Conservation (phyloP, 2,888 invertebrate species). For the Limnephilus marmoratus region DNA sequence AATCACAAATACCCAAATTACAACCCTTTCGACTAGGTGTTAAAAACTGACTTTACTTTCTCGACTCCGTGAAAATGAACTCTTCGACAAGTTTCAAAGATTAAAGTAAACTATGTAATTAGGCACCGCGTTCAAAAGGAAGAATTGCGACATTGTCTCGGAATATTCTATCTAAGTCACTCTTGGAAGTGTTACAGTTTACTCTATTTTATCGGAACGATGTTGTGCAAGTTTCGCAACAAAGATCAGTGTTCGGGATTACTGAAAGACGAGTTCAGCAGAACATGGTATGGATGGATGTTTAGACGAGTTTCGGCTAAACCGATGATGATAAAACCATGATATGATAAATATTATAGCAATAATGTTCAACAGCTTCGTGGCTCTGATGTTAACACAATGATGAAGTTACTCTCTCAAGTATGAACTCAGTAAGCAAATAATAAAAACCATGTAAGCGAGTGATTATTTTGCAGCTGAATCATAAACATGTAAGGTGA, state of each 20-base stretch:
- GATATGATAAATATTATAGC: constrained; percentile 40
- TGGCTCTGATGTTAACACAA: neutral
- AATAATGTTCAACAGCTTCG: constrained; percentile 30
- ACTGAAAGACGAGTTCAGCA: constrained; percentile 1
- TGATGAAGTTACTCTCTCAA: neutral
- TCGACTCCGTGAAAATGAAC: neutral
- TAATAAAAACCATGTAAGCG: neutral
- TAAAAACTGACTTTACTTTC: neutral
- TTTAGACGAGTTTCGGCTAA: constrained; percentile 39
- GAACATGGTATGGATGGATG: neutral
- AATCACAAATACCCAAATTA: neutral
- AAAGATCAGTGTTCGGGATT: neutral
- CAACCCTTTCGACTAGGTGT: constrained; percentile 7
- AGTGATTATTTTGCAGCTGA: neutral
- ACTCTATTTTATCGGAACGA: neutral
- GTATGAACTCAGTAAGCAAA: neutral
- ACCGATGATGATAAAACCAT: constrained; percentile 47
- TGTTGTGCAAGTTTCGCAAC: neutral
- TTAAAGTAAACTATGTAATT: neutral
- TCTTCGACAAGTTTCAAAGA: neutral
- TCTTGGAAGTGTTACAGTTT: neutral
- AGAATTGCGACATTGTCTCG: neutral
- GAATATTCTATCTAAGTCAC: neutral
- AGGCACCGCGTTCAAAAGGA: constrained; percentile 3
- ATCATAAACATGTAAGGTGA: neutral